Evolutionary conservation across 2,797 vertebrate species (phyloP), one percentile per base, ranked within the genome.

Genomic region (Megalops cyprinoides): DNA sequence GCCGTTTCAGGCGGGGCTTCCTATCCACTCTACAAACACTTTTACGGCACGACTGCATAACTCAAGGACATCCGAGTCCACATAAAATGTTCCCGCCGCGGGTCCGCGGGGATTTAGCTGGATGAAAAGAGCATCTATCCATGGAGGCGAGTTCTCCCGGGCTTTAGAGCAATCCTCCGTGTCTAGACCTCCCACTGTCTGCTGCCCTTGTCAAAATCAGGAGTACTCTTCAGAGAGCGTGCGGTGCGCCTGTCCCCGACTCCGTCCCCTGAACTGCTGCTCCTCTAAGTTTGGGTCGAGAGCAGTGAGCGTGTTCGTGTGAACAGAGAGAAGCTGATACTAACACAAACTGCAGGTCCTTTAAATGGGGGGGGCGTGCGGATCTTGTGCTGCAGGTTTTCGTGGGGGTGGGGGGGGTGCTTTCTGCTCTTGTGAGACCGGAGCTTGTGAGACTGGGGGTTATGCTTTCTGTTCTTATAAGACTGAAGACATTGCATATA

Each of bases 191-290:
- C 39, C 77, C 71, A 67, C 25, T 34, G 69, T 78, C 79, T 67
- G 87, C 80, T 78, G 82, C 83, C 79, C 79, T 53, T 84, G 83
- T 82, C 56, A 78, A 85, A 78, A 83, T 55, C 56, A 74, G 58
- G 20, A 42, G 34, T 42, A 18, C 20, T 39, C 46, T 51, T 34
- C 56, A 78, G 51, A 31, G 77, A 7, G 55, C 15, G 55, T 62
- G 56, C 62, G 46, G 39, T 12, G 18, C 8, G 62, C 23, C 28
- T 23, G 60, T 12, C 82, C 81, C 80, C 82, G 88, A 83, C 88
- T 90, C 84, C 85, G 85, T 65, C 84, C 81, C 74, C 75, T 79
- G 79, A 85, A 78, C 65, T 80, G 78, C 62, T 74, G 77, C 60
- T 82, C 20, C 62, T 20, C 58, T 46, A n/a, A 31, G 7, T 15